phyloP scores from a whole-genome alignment of 2,113 vertebrate genomes.

The Eulemur rufifrons region DNA sequence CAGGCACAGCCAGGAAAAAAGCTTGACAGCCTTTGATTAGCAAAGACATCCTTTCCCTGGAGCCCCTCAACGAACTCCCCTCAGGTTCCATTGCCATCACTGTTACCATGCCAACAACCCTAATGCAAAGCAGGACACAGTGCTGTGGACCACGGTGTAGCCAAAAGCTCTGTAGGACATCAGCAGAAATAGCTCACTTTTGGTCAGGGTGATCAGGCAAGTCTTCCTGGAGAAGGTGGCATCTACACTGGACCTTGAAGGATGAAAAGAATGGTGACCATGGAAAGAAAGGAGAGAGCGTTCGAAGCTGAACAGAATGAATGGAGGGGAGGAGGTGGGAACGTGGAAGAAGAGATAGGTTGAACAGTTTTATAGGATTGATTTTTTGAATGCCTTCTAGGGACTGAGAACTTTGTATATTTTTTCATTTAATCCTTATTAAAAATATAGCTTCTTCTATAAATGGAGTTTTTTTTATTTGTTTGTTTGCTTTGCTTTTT shows the following conservation, averaged over 20 bases:
- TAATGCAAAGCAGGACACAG: background rate
- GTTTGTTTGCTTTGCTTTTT: no score
- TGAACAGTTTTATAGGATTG: background rate
- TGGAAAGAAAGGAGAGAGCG: background rate
- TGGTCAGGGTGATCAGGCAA: background rate
- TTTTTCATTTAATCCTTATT: background rate
- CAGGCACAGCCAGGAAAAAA: background rate
- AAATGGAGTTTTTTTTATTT: background rate
- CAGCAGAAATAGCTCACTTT: background rate
- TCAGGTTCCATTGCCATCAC: background rate
- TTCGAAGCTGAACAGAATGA: background rate
- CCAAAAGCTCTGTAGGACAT: background rate
- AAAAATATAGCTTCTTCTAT: background rate
- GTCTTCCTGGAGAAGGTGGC: background rate
- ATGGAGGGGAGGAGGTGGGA: background rate
- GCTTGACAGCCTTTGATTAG: background rate
- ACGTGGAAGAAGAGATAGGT: background rate
- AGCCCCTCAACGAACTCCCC: no score
- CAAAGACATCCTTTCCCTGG: background rate
- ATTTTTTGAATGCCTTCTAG: background rate
- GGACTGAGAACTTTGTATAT: background rate
- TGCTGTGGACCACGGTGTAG: accelerated
- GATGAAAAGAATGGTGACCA: background rate
- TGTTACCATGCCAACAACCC: background rate
- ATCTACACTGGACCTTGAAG: background rate